Evolutionary conservation across 2,113 vertebrate species (phyloP).

Genomic region (Spermophilus dauricus): DNA sequence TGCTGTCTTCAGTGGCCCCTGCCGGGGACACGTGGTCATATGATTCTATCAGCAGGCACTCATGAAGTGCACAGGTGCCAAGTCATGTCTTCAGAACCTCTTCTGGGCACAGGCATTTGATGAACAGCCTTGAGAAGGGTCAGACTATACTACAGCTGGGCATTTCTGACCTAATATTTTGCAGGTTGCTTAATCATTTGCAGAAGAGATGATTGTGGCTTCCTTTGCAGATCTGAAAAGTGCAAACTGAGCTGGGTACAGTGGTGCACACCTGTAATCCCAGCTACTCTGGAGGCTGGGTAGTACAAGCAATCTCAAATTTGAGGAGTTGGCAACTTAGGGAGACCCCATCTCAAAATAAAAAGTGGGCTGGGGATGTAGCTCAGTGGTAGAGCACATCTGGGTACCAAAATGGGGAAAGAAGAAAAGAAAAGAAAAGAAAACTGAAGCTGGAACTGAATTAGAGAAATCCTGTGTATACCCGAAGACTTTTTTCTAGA

Average conservation of each 20-base stretch:
- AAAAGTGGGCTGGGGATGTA: too few species aligned
- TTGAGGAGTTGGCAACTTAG: too few species aligned
- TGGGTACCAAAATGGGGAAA: too few species aligned
- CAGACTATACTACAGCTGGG: accelerated
- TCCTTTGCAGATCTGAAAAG: not conserved
- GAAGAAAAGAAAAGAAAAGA: too few species aligned
- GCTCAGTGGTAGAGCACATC: too few species aligned
- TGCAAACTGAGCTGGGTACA: not conserved
- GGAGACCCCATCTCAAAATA: too few species aligned
- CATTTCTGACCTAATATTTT: not conserved
- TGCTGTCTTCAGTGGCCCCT: not conserved
- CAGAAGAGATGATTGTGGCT: not conserved
- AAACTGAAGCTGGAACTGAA: not conserved
- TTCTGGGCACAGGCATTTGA: too few species aligned
- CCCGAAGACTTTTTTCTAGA: not conserved
- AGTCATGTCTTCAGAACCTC: not conserved
- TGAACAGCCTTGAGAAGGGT: not conserved
- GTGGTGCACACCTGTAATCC: too few species aligned
- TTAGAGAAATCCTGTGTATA: not conserved
- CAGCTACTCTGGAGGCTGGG: too few species aligned
- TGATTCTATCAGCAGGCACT: not conserved
- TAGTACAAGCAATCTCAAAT: too few species aligned
- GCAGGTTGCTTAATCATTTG: not conserved
- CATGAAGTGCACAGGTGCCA: accelerated
- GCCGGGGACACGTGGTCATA: accelerated